Base-by-base conservation (phyloP, 1,140 invertebrate species). In the Dryas iulia region DNA sequence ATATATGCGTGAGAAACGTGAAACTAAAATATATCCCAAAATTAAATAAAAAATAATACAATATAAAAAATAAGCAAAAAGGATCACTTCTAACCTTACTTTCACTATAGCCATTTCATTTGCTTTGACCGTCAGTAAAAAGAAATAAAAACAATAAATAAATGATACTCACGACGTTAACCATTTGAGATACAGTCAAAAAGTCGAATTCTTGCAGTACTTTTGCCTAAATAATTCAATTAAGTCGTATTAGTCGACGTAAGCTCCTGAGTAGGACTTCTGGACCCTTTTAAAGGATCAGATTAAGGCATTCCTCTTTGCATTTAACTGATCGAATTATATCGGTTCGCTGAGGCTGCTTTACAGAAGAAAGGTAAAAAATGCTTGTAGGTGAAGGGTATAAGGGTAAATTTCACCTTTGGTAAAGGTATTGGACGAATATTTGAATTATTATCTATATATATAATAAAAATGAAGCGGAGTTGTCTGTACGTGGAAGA, bases 251-350 rank as follows among this genome's bases (percentile, higher is more conserved):
- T 72, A 66, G 47, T 65, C 60, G 58, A 7, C 39, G 30, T 66
- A 74, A 68, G 62, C 73, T 59, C 30, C 64, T 61, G 39, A 35
- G 33, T 21, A 54, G 25, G 62, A 65, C 62, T 66, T 61, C 54
- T 53, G 47, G 66, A 66, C 52, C 66, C 69, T 74, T 74, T 71
- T 68, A 66, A 63, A 54, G 69, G 69, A 72, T 64, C 47, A 67
- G 66, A 57, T 66, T 65, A 65, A 54, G 39, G 26, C 39, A 25
- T 66, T 57, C 26, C 12, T 26, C 59, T 57, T 58, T 47, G 33
- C 35, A 52, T 65, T 65, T 26, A 57, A 39, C 56, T 52, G 56
- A 28, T 65, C 14, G 24, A 18, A 47, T 47, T 47, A 18, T 47
- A 47, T 18, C n/a, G 14, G 14, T 47, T 47, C 39, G 6, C 14